Percentiles rank a stretch among this genome's conserved stretches.
phyloP scores from a whole-genome alignment of 2,113 vertebrate genomes.

The Hipposideros armiger region DNA sequence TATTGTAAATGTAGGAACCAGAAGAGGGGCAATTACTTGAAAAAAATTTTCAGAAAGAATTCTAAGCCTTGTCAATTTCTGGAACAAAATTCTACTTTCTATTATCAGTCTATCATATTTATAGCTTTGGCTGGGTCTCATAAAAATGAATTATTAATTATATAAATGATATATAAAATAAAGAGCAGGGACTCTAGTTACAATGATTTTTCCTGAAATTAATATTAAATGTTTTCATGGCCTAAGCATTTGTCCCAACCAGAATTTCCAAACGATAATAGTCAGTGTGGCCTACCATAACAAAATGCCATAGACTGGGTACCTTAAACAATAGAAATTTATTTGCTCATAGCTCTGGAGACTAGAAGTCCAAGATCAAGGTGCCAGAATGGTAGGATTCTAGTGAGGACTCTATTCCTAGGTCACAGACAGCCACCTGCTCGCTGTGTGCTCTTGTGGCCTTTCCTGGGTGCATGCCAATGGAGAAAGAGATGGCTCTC shows the following conservation, averaged over 20 bases:
- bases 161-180: conserved; percentile 27
- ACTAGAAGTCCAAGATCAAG: neutral
- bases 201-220: conserved; percentile 57
- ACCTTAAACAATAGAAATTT: neutral
- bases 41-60: conserved; percentile 61
- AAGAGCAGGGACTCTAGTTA: conserved; percentile 51
- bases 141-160: conserved; percentile 68
- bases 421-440: neutral
- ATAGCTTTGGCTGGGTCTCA: conserved; percentile 47
- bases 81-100: conserved; percentile 64
- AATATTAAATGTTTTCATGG: conserved; percentile 9
- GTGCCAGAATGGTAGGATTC: neutral
- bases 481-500: neutral
- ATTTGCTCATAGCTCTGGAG: neutral
- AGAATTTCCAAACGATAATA: conserved; percentile 28
- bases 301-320: neutral
- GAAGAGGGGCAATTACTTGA: conserved; percentile 67
- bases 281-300: neutral
- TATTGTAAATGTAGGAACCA: conserved; percentile 64
- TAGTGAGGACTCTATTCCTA: neutral
- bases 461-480: neutral
- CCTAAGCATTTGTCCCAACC: neutral
- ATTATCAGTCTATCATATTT: conserved; percentile 53
- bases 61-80: conserved; percentile 65
- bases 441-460: neutral